Conservation (phyloP, 2,888 invertebrate genomes). For the Psylliodes chrysocephalus region DNA sequence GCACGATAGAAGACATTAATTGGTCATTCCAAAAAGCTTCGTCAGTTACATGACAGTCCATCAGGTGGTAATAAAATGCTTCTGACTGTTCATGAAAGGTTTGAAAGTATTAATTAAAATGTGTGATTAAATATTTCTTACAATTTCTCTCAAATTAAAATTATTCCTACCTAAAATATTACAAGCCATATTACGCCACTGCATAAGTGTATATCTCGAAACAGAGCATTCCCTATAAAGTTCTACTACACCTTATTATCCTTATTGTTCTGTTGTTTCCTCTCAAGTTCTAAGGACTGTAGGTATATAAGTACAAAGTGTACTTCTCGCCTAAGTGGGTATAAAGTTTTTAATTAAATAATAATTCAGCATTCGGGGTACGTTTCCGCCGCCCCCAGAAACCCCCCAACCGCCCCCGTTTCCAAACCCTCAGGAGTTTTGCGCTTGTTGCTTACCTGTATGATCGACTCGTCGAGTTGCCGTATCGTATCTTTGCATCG, state of each 20-base stretch:
- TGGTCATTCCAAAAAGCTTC: too few species aligned
- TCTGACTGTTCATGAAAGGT: too few species aligned
- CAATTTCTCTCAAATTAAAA: too few species aligned
- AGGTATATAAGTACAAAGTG: not conserved
- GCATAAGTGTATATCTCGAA: too few species aligned
- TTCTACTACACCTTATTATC: not conserved
- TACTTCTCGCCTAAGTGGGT: not conserved
- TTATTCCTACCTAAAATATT: too few species aligned
- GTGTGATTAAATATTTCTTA: too few species aligned
- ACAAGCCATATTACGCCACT: too few species aligned
- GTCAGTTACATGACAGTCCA: too few species aligned
- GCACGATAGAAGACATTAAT: too few species aligned
- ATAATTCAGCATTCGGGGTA: constrained; percentile 3
- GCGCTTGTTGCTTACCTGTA: constrained; percentile 66
- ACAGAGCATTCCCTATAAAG: not conserved
- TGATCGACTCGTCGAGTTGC: constrained; percentile 76
- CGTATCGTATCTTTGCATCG: constrained; percentile 81
- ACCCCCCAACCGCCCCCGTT: too few species aligned
- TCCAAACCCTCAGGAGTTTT: not conserved
- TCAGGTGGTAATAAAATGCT: too few species aligned
- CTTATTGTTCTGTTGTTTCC: not conserved
- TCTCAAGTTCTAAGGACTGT: not conserved
- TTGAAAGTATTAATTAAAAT: too few species aligned
- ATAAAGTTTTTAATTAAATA: constrained; percentile 16
- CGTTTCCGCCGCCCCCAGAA: not conserved